phyloP scores from a whole-genome alignment of 2,888 invertebrate genomes.

The Pseudococcus longispinus region DNA sequence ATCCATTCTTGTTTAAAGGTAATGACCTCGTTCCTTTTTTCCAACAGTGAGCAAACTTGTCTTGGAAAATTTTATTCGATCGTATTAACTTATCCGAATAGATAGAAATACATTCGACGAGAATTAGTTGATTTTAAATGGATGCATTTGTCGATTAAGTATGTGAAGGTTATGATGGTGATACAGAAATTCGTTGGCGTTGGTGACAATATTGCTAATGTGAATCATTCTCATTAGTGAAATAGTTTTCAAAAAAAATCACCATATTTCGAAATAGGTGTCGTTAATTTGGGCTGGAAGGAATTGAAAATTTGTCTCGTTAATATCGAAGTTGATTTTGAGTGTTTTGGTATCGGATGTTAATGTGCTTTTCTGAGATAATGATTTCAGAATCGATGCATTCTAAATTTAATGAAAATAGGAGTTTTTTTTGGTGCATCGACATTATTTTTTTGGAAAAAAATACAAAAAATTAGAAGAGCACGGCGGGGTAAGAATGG shows the following conservation, averaged over 20 bases:
- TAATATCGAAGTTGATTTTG: no score
- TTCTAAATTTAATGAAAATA: no score
- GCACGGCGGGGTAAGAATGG: no score
- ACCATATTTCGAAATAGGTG: background rate
- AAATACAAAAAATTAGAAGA: no score
- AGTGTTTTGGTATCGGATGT: no score
- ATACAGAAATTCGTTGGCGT: constrained; percentile 13
- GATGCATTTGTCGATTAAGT: constrained; percentile 21
- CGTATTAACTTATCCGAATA: constrained; percentile 22
- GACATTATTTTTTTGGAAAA: no score
- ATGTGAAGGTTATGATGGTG: background rate
- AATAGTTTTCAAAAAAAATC: background rate
- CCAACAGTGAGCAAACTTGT: constrained; percentile 3
- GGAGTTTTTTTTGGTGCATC: no score
- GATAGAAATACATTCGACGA: background rate
- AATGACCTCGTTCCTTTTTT: constrained; percentile 43
- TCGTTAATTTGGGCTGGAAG: no score
- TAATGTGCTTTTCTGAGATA: no score
- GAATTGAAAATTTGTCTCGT: no score
- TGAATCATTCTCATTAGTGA: background rate
- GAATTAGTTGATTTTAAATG: constrained; percentile 27
- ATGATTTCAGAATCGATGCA: no score
- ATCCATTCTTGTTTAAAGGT: constrained; percentile 45
- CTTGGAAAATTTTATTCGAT: constrained; percentile 37
- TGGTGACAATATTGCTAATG: background rate